Evolutionary conservation across 2,113 vertebrate species (phyloP), one percentile per base, ranked within the genome.

Genomic region (Boulengeromyrus knoepffleri): DNA sequence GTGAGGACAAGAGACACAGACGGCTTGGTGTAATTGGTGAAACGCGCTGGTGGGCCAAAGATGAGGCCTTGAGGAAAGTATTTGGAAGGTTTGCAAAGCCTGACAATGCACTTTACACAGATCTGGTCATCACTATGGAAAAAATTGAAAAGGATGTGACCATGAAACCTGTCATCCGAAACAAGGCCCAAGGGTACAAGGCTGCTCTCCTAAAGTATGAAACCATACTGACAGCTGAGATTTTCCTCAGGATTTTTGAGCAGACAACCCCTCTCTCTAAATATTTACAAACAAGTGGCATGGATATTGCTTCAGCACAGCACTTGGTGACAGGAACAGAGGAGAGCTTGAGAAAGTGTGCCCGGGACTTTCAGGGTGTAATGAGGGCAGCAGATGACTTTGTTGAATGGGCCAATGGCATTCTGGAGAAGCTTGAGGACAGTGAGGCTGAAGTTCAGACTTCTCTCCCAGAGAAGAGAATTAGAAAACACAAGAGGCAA

Each of bases 381-480:
- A 47, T 87, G 86, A 89, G 13, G 31, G 90, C 89, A 86, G 85
- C 88, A 89, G 88, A 92, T 45, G 56, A 58, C 56, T 58, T 58
- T 58, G 56, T 58, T 58, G 21, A 88, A 31, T 92, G 87, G 90
- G 83, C 91, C 52, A 91, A 89, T 91, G 91, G 50, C 80, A 89
- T 77, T 53, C 90, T 91, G 49, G 50, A 87, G 45, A 53, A 92
- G 42, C 66, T 89, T 70, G 27, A 87, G 83, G 77, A 91, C 70
- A 88, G 88, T 87, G 83, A 83, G 27, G 47, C 31, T 46, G 52
- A 89, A 89, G 84, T 49, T 56, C 24, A 56, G 39, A 77, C 83
- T 62, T 36, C 86, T 85, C 52, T 90, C 46, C 62, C 56, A 58
- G 56, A 24, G 56, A 58, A 58, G 56, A 58, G 50, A 39, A 58